These are phyloP conservation scores for Mormyrus iriodes DNA, from an alignment of 2,113 vertebrate species.

Conservation along the genomic window DNA sequence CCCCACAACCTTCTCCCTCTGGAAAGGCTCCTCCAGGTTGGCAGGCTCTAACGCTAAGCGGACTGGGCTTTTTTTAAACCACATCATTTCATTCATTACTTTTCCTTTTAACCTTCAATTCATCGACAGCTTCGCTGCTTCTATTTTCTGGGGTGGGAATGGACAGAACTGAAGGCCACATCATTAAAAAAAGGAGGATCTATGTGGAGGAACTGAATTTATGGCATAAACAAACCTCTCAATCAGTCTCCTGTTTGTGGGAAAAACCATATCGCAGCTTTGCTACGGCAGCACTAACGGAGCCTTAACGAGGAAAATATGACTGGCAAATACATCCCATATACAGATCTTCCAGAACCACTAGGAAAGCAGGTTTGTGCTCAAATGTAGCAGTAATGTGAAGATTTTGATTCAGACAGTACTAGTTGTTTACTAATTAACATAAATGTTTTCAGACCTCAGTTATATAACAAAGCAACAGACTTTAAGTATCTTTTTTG, in stretches of 20 bases:
- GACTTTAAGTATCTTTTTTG: not conserved
- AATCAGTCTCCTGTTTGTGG: not conserved
- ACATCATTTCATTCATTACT: slow-evolving; percentile 13
- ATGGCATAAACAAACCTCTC: not conserved
- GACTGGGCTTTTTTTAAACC: slow-evolving; percentile 7
- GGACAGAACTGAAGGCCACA: not conserved
- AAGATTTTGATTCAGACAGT: slow-evolving; percentile 1
- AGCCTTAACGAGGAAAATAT: slow-evolving; percentile 16
- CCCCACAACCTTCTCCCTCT: slow-evolving; percentile 25
- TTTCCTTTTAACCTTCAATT: slow-evolving; percentile 12
- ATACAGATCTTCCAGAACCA: slow-evolving; percentile 5
- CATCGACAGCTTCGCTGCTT: slow-evolving; percentile 18
- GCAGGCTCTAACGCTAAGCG: slow-evolving; percentile 26
- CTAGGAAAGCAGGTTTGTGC: slow-evolving; percentile 5
- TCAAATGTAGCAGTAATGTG: not conserved
- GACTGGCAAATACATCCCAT: not conserved
- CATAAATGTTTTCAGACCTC: slow-evolving; percentile 4
- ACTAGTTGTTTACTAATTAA: not conserved
- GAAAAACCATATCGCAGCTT: not conserved
- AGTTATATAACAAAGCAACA: slow-evolving; percentile 4
- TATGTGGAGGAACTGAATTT: slow-evolving; percentile 8
- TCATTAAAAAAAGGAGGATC: not conserved
- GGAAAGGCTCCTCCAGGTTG: slow-evolving; percentile 27
- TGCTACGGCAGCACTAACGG: not conserved
- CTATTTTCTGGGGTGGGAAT: slow-evolving; percentile 9